Evolutionary conservation across 1,140 invertebrate species (phyloP), one percentile per base, ranked within the genome.

Genomic region (Colletes gigas): DNA sequence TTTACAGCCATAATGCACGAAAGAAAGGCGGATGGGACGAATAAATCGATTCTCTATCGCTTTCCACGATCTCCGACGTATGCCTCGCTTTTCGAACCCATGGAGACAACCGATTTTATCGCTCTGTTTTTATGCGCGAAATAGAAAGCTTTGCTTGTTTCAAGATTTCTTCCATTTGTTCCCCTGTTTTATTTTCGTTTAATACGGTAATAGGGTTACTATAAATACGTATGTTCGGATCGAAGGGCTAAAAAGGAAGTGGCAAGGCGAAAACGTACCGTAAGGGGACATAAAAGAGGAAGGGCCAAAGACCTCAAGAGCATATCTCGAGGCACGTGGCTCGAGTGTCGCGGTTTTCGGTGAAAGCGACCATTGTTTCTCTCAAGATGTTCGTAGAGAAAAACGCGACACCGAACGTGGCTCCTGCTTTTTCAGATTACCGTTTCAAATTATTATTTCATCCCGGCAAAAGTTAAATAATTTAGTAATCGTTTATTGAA

Each of bases 341-440:
- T 59, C 12, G 50, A 21, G 69, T 60, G 83, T 76, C 62, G 80
- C 21, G 47, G 76, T 86, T 87, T 87, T 86, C 55, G 76, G 73
- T 83, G 81, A 87, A 87, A 87, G 84, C 81, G 60, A 70, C 39
- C 84, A 78, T 87, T 86, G 84, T 86, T 75, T 74, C 39, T 41
- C 21, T 39, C 41, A n/a, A 15, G 39, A 41, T 57, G 66, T 66
- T 82, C 72, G 14, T 14, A 17, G 0, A 5, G 55, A 74, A 66
- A 83, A 74, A 47, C 68, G 30, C 54, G 15, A 55, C 12, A 63
- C 30, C n/a, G n/a, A 57, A 15, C n/a, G 30, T 39, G n/a, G 59
- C 47, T 52, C 30, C n/a, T 30, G 30, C 30, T n/a, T n/a, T n/a
- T n/a, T n/a, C n/a, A 30, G 2, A 30, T 30, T 30, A 30, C 30